Percentiles rank a stretch among this genome's conserved stretches.
Evolutionary conservation across 2,113 vertebrate genomes (phyloP).

Genomic region (Brienomyrus brachyistius): DNA sequence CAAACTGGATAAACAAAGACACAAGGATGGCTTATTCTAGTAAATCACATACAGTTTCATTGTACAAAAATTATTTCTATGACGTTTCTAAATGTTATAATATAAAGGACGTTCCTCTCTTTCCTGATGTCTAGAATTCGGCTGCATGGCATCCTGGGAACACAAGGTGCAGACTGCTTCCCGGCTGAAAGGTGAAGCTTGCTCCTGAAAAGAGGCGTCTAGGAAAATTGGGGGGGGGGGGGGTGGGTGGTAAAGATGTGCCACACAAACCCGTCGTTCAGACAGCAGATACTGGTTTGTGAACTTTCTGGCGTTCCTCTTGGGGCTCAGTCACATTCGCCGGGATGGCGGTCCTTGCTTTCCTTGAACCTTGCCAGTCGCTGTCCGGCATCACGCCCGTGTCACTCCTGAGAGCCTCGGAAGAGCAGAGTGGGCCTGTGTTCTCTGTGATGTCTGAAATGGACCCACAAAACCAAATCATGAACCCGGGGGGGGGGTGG

Average conservation of each 20-base stretch:
- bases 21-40: background rate
- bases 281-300: background rate
- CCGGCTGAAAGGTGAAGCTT: background rate
- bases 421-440: background rate
- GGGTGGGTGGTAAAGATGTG: background rate
- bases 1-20: background rate
- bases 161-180: background rate
- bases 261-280: background rate
- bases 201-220: background rate
- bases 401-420: background rate
- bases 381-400: background rate
- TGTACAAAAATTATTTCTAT: background rate
- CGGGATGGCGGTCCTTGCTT: conserved; percentile 38
- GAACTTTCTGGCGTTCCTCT: background rate
- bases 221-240: background rate
- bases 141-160: background rate
- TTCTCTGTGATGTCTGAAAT: conserved; percentile 9
- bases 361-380: background rate
- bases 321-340: conserved; percentile 43
- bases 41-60: background rate
- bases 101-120: background rate
- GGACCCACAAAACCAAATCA: conserved; percentile 15
- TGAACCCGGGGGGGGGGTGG: conserved; percentile 12
- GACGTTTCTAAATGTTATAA: background rate
- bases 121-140: background rate